Conservation (phyloP, 2,797 vertebrate species). For the Pseudomugil tenellus region DNA sequence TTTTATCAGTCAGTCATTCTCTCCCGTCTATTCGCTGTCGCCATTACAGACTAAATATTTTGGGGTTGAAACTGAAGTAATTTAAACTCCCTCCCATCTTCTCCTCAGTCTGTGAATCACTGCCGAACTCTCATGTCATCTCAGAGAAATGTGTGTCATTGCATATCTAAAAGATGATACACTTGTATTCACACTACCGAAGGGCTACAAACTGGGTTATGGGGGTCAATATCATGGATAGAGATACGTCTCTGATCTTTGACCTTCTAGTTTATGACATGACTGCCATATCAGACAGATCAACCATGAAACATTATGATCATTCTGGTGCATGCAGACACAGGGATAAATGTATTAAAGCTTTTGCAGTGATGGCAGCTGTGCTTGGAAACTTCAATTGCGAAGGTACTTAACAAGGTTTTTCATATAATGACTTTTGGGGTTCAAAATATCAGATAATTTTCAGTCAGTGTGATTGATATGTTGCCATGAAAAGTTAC, state of each 20-base stretch:
- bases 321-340: slow-evolving; percentile 16
- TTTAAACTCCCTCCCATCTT: background rate
- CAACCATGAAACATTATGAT: slow-evolving; percentile 4
- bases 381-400: slow-evolving; percentile 28
- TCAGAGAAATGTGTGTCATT: slow-evolving; percentile 48
- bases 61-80: slow-evolving; percentile 2
- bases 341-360: slow-evolving; percentile 1
- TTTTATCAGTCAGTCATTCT: slow-evolving; percentile 58
- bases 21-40: slow-evolving; percentile 23
- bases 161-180: slow-evolving; percentile 52
- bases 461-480: background rate
- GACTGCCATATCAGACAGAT: background rate
- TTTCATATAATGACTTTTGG: background rate
- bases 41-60: background rate
- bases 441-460: background rate
- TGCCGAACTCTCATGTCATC: slow-evolving; percentile 44
- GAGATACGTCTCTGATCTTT: slow-evolving; percentile 8
- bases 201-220: slow-evolving; percentile 10
- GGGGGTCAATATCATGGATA: slow-evolving; percentile 12
- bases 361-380: slow-evolving; percentile 42
- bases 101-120: background rate
- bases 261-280: slow-evolving; percentile 19
- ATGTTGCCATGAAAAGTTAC: background rate
- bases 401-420: slow-evolving; percentile 19
- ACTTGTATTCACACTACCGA: background rate